Base-by-base conservation (phyloP, 2,113 vertebrate species). In the Camarhynchus parvulus region DNA sequence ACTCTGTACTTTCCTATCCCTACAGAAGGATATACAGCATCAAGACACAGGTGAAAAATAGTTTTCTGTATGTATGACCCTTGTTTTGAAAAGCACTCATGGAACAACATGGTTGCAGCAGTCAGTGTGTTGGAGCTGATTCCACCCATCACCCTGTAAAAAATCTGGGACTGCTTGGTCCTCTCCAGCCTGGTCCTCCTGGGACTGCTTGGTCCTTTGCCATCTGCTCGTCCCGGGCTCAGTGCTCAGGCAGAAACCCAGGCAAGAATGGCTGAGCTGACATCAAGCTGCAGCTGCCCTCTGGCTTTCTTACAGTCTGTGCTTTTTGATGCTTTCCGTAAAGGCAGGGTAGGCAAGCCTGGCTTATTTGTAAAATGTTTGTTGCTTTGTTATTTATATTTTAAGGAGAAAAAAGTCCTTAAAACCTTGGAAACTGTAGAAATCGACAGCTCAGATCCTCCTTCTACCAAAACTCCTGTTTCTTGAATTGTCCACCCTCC, bases 81-180 rank as follows among this genome's bases (percentile, higher is more conserved):
- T 39, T 16, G 15, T 49, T 39, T 41, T 85, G 70, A 78, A 82
- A 27, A 42, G 7, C 5, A 4, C 9, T 85, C 12, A 4, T 37
- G 52, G 39, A 87, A 74, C 14, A 53, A 13, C 8, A 0, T 33
- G 31, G 42, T 33, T 90, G 25, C 24, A 68, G 70, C 37, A 73
- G 49, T 56, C 1, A 0, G 7, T 3, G 2, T 69, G 46, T 77
- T 64, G 72, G 61, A 89, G 63, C 17, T 50, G 35, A 28, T 91
- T n/a, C 31, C 1, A 0, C 20, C 56, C 9, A 15, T 62, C 55
- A 10, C 5, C 17, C 16, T 1, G 1, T 41, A 35, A 28, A 21
- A 67, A 47, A 15, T 46, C 31, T 77, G 59, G 64, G 12, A 19
- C 33, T 16, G 14, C 55, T 35, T 62, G 22, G 30, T 33, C 28